Base-by-base conservation (phyloP, 2,797 vertebrate species). In the Gymnocypris eckloni region DNA sequence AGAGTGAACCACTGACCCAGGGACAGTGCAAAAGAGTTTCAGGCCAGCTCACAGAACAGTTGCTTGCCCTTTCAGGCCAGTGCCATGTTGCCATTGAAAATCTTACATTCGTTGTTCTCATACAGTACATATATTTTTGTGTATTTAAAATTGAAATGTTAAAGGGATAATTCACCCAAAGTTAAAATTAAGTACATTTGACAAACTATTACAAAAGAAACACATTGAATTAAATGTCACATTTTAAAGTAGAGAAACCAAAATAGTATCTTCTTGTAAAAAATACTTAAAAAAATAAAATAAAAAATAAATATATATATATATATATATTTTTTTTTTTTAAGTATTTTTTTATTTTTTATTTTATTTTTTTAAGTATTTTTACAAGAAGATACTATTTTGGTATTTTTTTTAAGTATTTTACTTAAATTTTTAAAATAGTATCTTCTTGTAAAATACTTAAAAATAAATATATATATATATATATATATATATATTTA, bases 121-220 rank as follows among this genome's bases (percentile, higher is more conserved):
- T 76, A 76, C 54, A 56, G 20, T 56, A 77, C 52, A 56, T 77
- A 11, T 22, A 8, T 56, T 77, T 56, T n/a, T 77, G 20, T 77
- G 33, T 22, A 6, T 77, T 56, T 12, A 6, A 39, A 2, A n/a
- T 75, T 33, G 20, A 33, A 52, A 11, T 12, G 9, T 75, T 75
- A 33, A 28, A 64, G 25, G 61, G 12, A 61, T n/a, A n/a, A 61
- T 59, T 59, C 22, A n/a, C 22, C 56, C 56, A 59, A 59, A 61
- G 59, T 61, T n/a, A 33, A 33, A 66, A 66, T 13, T 12, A 64
- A 28, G 4, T 15, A 33, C 0, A 33, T 66, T 66, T 66, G 7
- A 16, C 13, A 66, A 66, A 33, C 15, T 33, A 66, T 6, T 33
- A 2, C 61, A 33, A 66, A 54, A 56, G 54, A 56, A 66, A 66